Conservation (phyloP, 2,797 vertebrate genomes). For the Trachurus trachurus region DNA sequence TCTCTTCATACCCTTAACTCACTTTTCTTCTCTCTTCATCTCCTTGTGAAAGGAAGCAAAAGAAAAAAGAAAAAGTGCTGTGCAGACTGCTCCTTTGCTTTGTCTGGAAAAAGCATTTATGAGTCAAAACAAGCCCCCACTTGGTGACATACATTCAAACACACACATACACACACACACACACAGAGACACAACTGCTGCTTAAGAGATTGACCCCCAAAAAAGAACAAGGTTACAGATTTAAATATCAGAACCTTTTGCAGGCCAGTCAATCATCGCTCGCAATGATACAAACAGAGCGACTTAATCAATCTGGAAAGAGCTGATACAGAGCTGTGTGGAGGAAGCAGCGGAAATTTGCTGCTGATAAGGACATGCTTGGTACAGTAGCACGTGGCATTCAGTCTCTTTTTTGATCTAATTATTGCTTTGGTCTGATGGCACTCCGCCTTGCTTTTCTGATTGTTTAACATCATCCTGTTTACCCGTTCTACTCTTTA, state of each 20-base stretch:
- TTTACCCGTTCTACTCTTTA: conserved; percentile 37
- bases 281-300: conserved; percentile 39
- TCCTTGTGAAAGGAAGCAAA: conserved; percentile 22
- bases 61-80: conserved; percentile 9
- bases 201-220: conserved; percentile 65
- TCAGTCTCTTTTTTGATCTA: conserved; percentile 68
- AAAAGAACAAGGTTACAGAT: conserved; percentile 71
- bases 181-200: conserved; percentile 40
- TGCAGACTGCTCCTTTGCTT: conserved; percentile 45
- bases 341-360: conserved; percentile 66
- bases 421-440: conserved; percentile 63
- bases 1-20: conserved; percentile 30
- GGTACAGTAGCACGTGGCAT: conserved; percentile 51
- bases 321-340: conserved; percentile 69
- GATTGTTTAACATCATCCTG: conserved; percentile 40
- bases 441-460: conserved; percentile 34
- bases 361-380: conserved; percentile 75
- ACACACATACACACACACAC: conserved; percentile 24
- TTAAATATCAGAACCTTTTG: conserved; percentile 83
- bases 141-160: conserved; percentile 46
- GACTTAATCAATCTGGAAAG: conserved; percentile 65
- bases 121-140: conserved; percentile 56
- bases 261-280: conserved; percentile 74
- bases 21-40: conserved; percentile 43
- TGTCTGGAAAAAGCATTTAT: conserved; percentile 66